Evolutionary conservation across 1,140 invertebrate species (phyloP).

Genomic region (Pteromalus puparum): DNA sequence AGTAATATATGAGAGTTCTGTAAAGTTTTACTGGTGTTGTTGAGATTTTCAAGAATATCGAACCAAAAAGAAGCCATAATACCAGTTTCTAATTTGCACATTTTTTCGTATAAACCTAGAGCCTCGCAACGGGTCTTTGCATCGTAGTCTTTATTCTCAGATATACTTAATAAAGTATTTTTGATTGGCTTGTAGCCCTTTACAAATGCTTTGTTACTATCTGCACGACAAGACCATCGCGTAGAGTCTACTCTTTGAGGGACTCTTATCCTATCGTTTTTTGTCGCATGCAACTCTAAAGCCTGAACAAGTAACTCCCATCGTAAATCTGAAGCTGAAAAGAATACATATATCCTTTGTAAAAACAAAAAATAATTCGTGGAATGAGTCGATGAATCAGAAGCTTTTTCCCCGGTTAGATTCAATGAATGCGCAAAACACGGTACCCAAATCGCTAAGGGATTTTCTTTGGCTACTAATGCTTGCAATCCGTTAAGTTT

Average conservation of each 20-base stretch:
- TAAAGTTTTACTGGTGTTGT: constrained; percentile 5
- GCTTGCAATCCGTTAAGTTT: too few relatives aligned
- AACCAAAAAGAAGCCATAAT: constrained; percentile 27
- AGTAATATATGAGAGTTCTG: not conserved
- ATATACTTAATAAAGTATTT: not conserved
- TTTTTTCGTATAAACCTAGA: not conserved
- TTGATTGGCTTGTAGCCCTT: not conserved
- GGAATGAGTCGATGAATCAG: not conserved
- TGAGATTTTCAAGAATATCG: constrained; percentile 16
- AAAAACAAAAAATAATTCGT: not conserved
- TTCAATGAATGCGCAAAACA: not conserved
- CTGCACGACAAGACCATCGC: constrained; percentile 17
- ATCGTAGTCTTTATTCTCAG: not conserved
- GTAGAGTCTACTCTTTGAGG: not conserved
- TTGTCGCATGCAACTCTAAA: not conserved
- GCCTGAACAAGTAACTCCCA: not conserved
- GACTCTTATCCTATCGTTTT: not conserved
- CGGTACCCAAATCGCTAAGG: too few relatives aligned
- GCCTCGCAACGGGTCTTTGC: constrained; percentile 8
- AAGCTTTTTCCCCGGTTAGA: not conserved
- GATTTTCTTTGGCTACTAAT: too few relatives aligned
- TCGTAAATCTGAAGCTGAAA: too few relatives aligned
- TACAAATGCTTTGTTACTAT: not conserved
- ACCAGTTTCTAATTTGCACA: constrained; percentile 17
- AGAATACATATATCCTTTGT: not conserved